Evolutionary conservation across 2,797 vertebrate genomes (phyloP), one percentile per base, ranked within the genome.

Genomic region (Enteromius treurensis): DNA sequence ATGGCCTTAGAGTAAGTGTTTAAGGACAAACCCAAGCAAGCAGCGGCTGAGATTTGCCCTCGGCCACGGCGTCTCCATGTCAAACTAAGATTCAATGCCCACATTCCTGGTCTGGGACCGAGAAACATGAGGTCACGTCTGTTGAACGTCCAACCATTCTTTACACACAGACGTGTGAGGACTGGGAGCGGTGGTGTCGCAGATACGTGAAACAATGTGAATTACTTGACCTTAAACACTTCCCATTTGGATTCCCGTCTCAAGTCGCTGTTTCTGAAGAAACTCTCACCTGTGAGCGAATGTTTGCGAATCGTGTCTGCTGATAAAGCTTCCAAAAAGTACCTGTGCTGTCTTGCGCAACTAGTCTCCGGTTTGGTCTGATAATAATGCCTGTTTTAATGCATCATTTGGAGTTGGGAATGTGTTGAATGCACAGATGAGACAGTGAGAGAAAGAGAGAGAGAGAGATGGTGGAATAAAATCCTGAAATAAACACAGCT

Each of bases 401-500:
- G 26, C 60, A 65, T 82, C 42, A 32, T 83, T 76, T 68, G 47
- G 37, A 68, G 55, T 15, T 62, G 60, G 40, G 78, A 65, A 81
- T 17, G 3, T 79, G 65, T 73, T 82, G 74, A 82, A 82, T 60
- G 64, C 45, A 53, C n/a, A 49, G 3, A 58, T 4, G 23, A 71
- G 10, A 32, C 55, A 7, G 9, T 21, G 58, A 45, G n/a, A 8
- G 47, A 40, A 15, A 14, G 34, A 40, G 60, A 51, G 42, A 68
- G 71, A 32, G n/a, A 75, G 17, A 76, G 23, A 40, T 4, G 3
- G 42, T 3, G 10, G 14, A 45, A 23, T 23, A 3, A 40, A 49
- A 82, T 40, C 37, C 88, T 19, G 1, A 83, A 92, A 93, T 91
- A 91, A 83, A 86, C 88, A 90, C 86, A 94, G 93, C 92, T 85